Percentiles rank a stretch among this genome's conserved stretches.
These are phyloP conservation scores for Chondrosia reniformis DNA, from an alignment of 37 sponge, comb jelly and placozoan genomes.

Conservation along the genomic window DNA sequence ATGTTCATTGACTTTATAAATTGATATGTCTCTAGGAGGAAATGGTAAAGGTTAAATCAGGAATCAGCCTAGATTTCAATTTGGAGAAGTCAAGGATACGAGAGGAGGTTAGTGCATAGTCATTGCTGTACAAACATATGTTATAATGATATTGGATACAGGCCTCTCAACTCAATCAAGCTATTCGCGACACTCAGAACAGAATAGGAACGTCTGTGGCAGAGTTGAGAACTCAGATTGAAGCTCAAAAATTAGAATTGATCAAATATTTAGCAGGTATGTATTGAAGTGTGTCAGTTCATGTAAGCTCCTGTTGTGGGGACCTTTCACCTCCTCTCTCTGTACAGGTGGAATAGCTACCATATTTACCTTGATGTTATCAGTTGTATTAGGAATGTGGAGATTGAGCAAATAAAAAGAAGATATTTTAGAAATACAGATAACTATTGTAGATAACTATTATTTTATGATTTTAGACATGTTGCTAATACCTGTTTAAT, in stretches of 20 bases:
- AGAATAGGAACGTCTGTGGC: constrained; percentile 71
- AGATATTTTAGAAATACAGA: too few relatives aligned
- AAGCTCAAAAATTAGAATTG: constrained; percentile 73
- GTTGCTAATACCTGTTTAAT: too few relatives aligned
- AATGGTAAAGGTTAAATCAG: constrained; percentile 53
- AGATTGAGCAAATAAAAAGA: too few relatives aligned
- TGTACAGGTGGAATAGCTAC: too few relatives aligned
- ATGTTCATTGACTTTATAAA: not conserved
- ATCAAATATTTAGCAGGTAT: constrained; percentile 75
- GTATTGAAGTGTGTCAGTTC: too few relatives aligned
- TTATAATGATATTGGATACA: not conserved
- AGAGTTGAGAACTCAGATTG: constrained; percentile 62
- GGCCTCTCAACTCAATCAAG: constrained; percentile 44
- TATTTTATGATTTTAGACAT: too few relatives aligned
- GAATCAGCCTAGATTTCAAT: constrained; percentile 69
- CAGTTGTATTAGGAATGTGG: too few relatives aligned
- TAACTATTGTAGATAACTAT: too few relatives aligned
- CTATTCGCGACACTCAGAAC: constrained; percentile 67
- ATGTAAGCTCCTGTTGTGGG: too few relatives aligned
- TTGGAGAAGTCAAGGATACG: constrained; percentile 72
- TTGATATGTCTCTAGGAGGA: constrained; percentile 46
- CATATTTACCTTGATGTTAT: too few relatives aligned
- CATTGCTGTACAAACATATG: not conserved
- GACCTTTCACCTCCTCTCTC: too few relatives aligned
- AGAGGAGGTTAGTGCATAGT: constrained; percentile 48